A percentile compares a stretch with the other conserved stretches of the same genome.
phyloP scores from a whole-genome alignment of 1,140 invertebrate species.

The Magallana gigas region DNA sequence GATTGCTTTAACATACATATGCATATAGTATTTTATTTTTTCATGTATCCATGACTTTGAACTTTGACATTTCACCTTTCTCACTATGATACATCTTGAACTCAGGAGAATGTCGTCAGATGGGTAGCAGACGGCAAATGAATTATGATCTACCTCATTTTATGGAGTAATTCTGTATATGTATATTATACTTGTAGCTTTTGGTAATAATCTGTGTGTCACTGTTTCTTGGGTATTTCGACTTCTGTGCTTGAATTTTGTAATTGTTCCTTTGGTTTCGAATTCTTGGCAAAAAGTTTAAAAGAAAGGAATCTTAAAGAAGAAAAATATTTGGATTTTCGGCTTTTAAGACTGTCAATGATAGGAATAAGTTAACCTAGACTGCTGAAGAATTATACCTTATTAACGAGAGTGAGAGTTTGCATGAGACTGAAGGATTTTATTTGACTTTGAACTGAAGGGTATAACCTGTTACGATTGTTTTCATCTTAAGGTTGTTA shows the following conservation, averaged over 20 bases:
- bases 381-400: background rate
- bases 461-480: background rate
- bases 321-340: background rate
- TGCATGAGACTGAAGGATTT: background rate
- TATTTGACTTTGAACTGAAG: background rate
- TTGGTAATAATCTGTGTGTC: slow-evolving; percentile 18
- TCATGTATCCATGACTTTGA: slow-evolving; percentile 30
- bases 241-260: slow-evolving; percentile 23
- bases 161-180: slow-evolving; percentile 24
- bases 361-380: background rate
- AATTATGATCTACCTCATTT: slow-evolving; percentile 38
- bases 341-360: background rate
- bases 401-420: background rate
- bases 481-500: background rate
- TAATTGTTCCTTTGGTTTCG: background rate
- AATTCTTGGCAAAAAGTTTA: background rate
- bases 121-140: slow-evolving; percentile 25
- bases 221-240: slow-evolving; percentile 14
- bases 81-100: slow-evolving; percentile 28
- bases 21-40: slow-evolving; percentile 32
- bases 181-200: slow-evolving; percentile 4
- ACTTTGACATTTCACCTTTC: slow-evolving; percentile 30
- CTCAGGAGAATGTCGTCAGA: slow-evolving; percentile 24
- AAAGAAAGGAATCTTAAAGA: background rate
- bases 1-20: slow-evolving; percentile 25